phyloP scores from a whole-genome alignment of 1,140 invertebrate genomes.

The Drosophila novamexicana region DNA sequence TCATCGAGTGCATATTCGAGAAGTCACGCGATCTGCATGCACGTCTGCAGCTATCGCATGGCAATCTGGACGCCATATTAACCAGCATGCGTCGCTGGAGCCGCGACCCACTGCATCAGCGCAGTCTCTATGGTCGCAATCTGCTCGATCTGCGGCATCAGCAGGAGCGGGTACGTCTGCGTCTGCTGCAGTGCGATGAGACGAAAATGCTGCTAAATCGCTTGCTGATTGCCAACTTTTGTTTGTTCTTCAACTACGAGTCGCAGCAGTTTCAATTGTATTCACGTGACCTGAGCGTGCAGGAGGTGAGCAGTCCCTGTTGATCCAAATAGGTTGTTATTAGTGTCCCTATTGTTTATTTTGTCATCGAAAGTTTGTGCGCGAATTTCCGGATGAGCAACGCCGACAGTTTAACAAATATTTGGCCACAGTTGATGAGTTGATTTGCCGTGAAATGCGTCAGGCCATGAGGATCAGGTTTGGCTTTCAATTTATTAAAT shows the following conservation, averaged over 20 bases:
- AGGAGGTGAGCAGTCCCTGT: conserved; percentile 55
- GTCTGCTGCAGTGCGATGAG: conserved; percentile 84
- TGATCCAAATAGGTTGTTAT: conserved; percentile 3
- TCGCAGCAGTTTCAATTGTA: conserved; percentile 68
- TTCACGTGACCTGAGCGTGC: conserved; percentile 64
- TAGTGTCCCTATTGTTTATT: conserved; percentile 26
- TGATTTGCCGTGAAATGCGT: conserved; percentile 71
- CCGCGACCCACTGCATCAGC: conserved; percentile 86
- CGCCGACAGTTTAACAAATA: conserved; percentile 69
- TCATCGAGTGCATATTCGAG: conserved; percentile 66
- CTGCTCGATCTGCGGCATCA: conserved; percentile 87
- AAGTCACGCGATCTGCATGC: conserved; percentile 84
- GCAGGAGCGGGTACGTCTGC: conserved; percentile 84
- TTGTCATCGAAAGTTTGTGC: conserved; percentile 59
- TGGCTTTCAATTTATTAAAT: neutral
- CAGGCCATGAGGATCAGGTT: conserved; percentile 78
- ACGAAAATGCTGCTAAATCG: conserved; percentile 86
- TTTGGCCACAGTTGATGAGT: conserved; percentile 67
- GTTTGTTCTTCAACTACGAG: conserved; percentile 85
- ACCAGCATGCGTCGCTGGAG: conserved; percentile 87
- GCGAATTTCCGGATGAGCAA: conserved; percentile 71
- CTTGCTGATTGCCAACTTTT: conserved; percentile 87
- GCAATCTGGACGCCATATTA: conserved; percentile 82
- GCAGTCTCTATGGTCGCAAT: conserved; percentile 86
- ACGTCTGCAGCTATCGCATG: conserved; percentile 87